Base-by-base conservation (phyloP, 2,888 invertebrate genomes). In the Tenthredo mesomela region DNA sequence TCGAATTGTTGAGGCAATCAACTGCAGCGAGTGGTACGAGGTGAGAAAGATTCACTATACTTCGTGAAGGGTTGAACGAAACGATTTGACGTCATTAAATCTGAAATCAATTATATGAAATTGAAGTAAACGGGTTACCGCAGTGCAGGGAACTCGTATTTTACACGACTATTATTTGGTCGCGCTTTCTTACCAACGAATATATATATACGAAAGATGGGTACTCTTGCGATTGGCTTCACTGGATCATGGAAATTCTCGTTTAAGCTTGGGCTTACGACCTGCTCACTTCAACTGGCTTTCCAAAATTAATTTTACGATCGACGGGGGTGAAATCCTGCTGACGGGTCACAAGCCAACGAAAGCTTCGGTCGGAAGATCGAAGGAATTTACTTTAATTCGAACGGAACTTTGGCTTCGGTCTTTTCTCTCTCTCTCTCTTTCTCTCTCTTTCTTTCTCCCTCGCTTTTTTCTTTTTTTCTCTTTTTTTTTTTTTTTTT, bases 271-370 rank as follows among this genome's bases (percentile, higher is more conserved):
- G 21, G 82, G 82, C 82, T 82, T 82, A 82, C 82, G 82, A 82
- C 67, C 82, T 82, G 65, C 82, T 70, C 70, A 70, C 82, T 70
- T 50, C 82, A 70, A 82, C 82, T 82, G 82, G 70, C 82, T 82
- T 82, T 82, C 82, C 82, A 82, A 82, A 82, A 82, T 82, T 82
- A 82, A 82, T 82, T 82, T 82, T 82, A 82, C 82, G 82, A 82
- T 70, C 82, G 67, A 50, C 50, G 82, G 82, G 67, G 47, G 70
- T 67, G 82, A 82, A 82, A 82, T 82, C 70, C 82, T 70, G 82
- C 82, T 82, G 82, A 82, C 82, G 82, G 82, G 82, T 82, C 70
- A 82, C 82, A 70, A 82, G 67, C 82, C 82, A 82, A 47, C 82
- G 82, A 82, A 61, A 82, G 67, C 65, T 67, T 67, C 82, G 29